phyloP scores from a whole-genome alignment of 1,140 invertebrate genomes.

The Aphis gossypii region DNA sequence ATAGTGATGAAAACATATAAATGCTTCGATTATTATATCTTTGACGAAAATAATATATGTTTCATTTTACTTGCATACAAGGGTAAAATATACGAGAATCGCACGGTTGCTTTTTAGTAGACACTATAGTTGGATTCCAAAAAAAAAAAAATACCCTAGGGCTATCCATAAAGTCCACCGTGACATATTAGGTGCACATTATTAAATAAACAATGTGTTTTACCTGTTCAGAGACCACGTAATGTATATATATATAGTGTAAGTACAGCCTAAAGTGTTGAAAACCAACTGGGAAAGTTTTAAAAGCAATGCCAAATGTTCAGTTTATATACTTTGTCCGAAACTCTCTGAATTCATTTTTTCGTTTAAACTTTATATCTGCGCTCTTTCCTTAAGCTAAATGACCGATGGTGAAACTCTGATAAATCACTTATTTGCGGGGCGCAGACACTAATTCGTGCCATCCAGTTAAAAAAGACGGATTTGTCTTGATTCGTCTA shows the following conservation, averaged over 20 bases:
- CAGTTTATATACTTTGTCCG: not conserved
- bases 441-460: conserved; percentile 1
- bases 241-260: not conserved
- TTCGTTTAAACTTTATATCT: conserved; percentile 1
- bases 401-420: conserved; percentile 53
- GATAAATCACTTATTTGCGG: conserved; percentile 42
- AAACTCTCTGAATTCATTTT: conserved; percentile 27
- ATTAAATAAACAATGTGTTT: not conserved
- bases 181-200: not conserved
- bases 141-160: not conserved
- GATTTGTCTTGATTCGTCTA: conserved; percentile 40
- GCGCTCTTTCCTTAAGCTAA: conserved; percentile 19
- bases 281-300: conserved; percentile 40
- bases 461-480: conserved; percentile 48
- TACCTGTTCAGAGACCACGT: not conserved
- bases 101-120: not conserved
- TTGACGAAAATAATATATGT: no score
- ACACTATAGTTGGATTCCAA: not conserved
- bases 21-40: not conserved
- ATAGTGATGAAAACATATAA: not conserved
- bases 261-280: not conserved
- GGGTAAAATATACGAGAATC: not conserved
- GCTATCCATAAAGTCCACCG: not conserved
- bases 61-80: not conserved
- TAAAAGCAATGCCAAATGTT: conserved; percentile 45